Evolutionary conservation across 2,888 invertebrate genomes (phyloP).

Genomic region (Hedya salicella): DNA sequence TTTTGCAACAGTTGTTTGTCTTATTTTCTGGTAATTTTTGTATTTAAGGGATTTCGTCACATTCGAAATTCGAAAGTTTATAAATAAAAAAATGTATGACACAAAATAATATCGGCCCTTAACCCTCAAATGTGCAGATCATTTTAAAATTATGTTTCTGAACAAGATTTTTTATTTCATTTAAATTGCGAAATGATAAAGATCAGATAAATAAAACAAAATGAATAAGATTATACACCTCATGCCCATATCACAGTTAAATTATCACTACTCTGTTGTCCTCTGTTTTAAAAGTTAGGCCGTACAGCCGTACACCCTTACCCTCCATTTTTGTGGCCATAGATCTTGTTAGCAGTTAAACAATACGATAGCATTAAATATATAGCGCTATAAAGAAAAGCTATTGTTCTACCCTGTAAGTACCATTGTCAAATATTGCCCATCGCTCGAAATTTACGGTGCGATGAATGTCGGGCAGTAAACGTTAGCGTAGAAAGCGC

Average conservation of each 20-base stretch:
- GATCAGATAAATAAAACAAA: neutral
- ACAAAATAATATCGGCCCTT: neutral
- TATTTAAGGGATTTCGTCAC: no score
- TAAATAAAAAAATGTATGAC: no score
- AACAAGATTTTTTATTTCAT: neutral
- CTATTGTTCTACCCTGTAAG: conserved; percentile 27
- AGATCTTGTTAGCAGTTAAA: conserved; percentile 40
- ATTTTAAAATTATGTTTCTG: neutral
- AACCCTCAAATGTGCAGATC: neutral
- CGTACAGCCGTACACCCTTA: neutral
- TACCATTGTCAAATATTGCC: conserved; percentile 35
- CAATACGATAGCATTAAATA: conserved; percentile 34
- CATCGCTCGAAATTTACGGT: conserved; percentile 31
- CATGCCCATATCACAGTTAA: no score
- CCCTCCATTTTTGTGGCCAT: conserved; percentile 5
- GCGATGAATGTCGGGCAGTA: conserved; percentile 34
- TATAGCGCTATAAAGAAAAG: conserved; percentile 35
- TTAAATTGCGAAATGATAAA: neutral
- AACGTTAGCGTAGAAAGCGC: conserved; percentile 34
- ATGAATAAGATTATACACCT: no score
- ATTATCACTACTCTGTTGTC: neutral
- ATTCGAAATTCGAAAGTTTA: no score
- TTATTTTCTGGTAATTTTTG: no score
- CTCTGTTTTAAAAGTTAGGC: conserved; percentile 15
- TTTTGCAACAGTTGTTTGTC: no score